Percentiles rank a stretch among this genome's conserved stretches.
phyloP scores from a whole-genome alignment of 2,888 invertebrate genomes.

The Pyralis farinalis region DNA sequence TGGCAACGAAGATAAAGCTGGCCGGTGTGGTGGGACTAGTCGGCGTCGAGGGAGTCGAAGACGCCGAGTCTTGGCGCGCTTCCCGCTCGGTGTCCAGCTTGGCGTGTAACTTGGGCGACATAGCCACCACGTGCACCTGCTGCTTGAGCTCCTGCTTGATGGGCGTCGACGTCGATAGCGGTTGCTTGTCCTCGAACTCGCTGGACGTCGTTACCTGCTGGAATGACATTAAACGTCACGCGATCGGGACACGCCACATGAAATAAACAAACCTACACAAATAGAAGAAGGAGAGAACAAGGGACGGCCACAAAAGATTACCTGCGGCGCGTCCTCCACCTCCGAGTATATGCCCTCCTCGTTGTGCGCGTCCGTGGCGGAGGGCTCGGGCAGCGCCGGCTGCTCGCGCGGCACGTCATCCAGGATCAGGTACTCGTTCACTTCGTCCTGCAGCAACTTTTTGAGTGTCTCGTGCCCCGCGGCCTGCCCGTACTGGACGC shows the following conservation, averaged over 20 bases:
- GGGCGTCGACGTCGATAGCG: constrained; percentile 65
- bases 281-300: too few species aligned
- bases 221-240: too few species aligned
- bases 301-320: too few species aligned
- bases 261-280: too few species aligned
- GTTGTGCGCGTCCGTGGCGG: constrained; percentile 33
- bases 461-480: constrained; percentile 27
- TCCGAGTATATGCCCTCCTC: constrained; percentile 66
- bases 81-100: neutral
- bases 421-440: constrained; percentile 49
- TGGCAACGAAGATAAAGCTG: too few species aligned
- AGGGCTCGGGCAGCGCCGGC: constrained; percentile 56
- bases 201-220: neutral
- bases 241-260: too few species aligned
- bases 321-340: constrained; percentile 59
- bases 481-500: constrained; percentile 33
- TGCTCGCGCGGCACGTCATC: constrained; percentile 53
- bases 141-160: constrained; percentile 38
- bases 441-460: constrained; percentile 35
- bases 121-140: constrained; percentile 52
- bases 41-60: neutral
- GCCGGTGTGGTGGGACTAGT: neutral
- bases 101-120: constrained; percentile 53
- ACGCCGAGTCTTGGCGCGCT: too few species aligned
- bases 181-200: constrained; percentile 34